Evolutionary conservation across 2,797 vertebrate genomes (phyloP).

Genomic region (Iguana delicatissima): DNA sequence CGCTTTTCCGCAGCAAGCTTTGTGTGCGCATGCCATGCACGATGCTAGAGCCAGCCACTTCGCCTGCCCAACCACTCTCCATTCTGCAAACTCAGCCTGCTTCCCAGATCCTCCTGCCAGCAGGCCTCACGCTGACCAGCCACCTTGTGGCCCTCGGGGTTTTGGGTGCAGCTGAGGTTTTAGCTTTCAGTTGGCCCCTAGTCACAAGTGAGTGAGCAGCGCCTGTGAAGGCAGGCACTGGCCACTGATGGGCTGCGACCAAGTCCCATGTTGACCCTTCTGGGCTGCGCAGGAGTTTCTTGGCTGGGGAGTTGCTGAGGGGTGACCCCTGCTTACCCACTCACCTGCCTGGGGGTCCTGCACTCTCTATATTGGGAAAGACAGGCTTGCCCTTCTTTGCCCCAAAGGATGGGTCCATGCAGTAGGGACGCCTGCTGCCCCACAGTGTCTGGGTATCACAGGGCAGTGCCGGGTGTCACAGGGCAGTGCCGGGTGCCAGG

Average conservation of each 20-base stretch:
- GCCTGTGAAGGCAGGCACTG: background rate
- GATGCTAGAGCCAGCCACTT: accelerated
- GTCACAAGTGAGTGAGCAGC: background rate
- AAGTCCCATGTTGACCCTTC: too few relatives aligned
- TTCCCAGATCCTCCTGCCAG: background rate
- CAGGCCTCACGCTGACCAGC: accelerated
- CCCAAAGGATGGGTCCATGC: too few relatives aligned
- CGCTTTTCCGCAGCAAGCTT: accelerated
- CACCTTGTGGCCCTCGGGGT: background rate
- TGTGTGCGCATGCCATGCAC: background rate
- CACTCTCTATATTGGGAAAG: background rate
- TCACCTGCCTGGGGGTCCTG: too few relatives aligned
- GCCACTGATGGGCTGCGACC: too few relatives aligned
- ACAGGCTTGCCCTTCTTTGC: background rate
- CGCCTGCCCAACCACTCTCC: background rate
- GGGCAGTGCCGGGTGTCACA: too few relatives aligned
- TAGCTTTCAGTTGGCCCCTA: background rate
- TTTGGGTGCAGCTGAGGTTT: background rate
- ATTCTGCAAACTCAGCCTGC: accelerated
- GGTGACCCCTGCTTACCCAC: too few relatives aligned
- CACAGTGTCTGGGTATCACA: too few relatives aligned
- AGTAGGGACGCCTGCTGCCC: too few relatives aligned
- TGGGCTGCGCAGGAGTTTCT: too few relatives aligned
- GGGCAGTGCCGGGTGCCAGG: too few relatives aligned
- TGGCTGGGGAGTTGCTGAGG: too few relatives aligned